These are phyloP conservation scores for Serripes groenlandicus DNA, from an alignment of 2,888 invertebrate species.

Conservation along the genomic window DNA sequence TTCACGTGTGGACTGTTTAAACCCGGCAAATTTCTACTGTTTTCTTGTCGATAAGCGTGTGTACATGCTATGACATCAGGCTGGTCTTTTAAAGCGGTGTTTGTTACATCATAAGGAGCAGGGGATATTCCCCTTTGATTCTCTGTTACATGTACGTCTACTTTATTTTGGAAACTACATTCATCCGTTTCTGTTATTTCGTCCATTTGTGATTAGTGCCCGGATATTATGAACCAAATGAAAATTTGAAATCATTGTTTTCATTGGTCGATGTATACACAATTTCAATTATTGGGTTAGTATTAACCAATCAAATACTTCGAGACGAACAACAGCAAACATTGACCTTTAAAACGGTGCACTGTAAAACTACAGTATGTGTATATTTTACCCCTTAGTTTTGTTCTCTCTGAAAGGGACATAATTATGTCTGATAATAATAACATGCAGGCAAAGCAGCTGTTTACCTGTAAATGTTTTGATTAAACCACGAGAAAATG, in stretches of 20 bases:
- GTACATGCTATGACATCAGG: conserved; percentile 58
- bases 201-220: conserved; percentile 52
- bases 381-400: no score
- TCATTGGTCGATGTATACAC: no score
- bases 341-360: conserved; percentile 4
- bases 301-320: no score
- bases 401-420: no score
- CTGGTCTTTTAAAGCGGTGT: background rate
- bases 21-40: conserved; percentile 78
- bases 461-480: no score
- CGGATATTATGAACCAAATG: conserved; percentile 64
- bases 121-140: background rate
- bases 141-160: conserved; percentile 43
- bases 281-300: no score
- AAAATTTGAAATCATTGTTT: no score
- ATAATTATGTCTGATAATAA: no score
- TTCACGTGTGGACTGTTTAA: conserved; percentile 38
- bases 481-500: no score
- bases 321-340: no score
- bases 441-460: no score
- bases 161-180: conserved; percentile 24
- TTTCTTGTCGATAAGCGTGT: conserved; percentile 58
- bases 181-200: conserved; percentile 8
- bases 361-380: no score
- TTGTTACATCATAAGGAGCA: conserved; percentile 10